Percentiles rank a stretch among this genome's conserved stretches.
Conservation (phyloP, 2,113 vertebrate genomes). For the Daboia siamensis region DNA sequence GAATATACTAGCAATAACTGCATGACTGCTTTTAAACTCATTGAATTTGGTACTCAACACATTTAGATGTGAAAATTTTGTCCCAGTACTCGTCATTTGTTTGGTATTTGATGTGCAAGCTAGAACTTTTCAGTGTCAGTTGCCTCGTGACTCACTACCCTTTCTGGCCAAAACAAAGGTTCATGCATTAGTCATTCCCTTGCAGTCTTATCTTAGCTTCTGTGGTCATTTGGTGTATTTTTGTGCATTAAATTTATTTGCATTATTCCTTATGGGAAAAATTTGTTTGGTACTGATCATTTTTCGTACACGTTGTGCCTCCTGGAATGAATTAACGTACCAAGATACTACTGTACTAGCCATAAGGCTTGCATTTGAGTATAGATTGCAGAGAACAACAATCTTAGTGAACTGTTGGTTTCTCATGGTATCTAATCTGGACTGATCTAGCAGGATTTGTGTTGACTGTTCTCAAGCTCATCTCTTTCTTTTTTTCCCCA, state of each 20-base stretch:
- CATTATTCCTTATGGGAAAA: not conserved
- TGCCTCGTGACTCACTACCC: not conserved
- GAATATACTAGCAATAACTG: not conserved
- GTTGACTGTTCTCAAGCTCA: not conserved
- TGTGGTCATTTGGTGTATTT: not conserved
- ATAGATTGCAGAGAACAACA: not conserved
- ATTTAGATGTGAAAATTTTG: not conserved
- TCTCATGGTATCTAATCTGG: not conserved
- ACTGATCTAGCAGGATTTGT: not conserved
- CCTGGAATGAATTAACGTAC: not conserved
- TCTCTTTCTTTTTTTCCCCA: not conserved
- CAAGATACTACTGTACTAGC: not conserved
- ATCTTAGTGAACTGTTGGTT: not conserved
- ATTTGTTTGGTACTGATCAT: not conserved
- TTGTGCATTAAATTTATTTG: not conserved
- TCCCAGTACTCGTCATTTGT: not conserved
- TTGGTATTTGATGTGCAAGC: not conserved
- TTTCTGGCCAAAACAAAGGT: not conserved
- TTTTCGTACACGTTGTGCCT: not conserved
- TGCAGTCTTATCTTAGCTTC: not conserved
- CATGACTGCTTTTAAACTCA: not conserved
- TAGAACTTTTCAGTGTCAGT: not conserved
- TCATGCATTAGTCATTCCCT: not conserved
- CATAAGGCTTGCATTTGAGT: not conserved
- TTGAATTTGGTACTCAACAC: not conserved